phyloP scores from a whole-genome alignment of 2,797 vertebrate species.

The Cichlasoma orientale region DNA sequence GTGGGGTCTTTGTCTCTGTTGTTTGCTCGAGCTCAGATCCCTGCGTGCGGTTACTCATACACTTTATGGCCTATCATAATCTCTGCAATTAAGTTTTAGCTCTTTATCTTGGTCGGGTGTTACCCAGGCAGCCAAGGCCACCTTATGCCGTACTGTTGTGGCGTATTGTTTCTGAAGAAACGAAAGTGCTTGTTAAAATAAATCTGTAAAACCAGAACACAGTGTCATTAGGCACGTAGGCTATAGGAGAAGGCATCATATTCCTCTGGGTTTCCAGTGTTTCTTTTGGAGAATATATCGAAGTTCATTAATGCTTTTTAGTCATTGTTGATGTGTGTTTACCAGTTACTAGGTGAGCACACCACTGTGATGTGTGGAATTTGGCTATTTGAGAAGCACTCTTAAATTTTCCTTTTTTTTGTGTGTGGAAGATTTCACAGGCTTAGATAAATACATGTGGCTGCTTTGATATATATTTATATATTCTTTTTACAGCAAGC shows the following conservation, averaged over 20 bases:
- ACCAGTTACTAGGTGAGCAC: slow-evolving; percentile 79
- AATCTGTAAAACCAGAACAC: slow-evolving; percentile 28
- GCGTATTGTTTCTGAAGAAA: slow-evolving; percentile 6
- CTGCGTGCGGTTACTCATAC: slow-evolving; percentile 27
- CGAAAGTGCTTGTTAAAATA: slow-evolving; percentile 29
- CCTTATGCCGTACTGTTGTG: slow-evolving; percentile 15
- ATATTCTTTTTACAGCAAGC: slow-evolving; percentile 24
- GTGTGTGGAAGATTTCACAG: slow-evolving; percentile 54
- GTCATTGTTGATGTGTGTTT: slow-evolving; percentile 78
- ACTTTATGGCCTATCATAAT: slow-evolving; percentile 57
- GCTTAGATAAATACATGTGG: slow-evolving; percentile 54
- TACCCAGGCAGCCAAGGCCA: slow-evolving; percentile 8
- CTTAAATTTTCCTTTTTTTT: slow-evolving; percentile 63
- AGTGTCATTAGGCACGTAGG: slow-evolving; percentile 3
- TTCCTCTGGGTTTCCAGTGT: slow-evolving; percentile 34
- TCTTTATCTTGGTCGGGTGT: slow-evolving; percentile 51
- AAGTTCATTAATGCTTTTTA: slow-evolving; percentile 58
- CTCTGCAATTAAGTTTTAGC: slow-evolving; percentile 14
- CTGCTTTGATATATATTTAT: slow-evolving; percentile 32
- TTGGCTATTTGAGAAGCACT: slow-evolving; percentile 68
- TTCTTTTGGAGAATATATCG: slow-evolving; percentile 56
- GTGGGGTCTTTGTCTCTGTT: slow-evolving; percentile 32
- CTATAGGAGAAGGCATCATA: slow-evolving; percentile 11
- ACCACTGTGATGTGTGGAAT: slow-evolving; percentile 66
- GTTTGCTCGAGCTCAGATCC: slow-evolving; percentile 45